Conservation (phyloP, 1,140 invertebrate genomes). For the Druon quercuslanigerum region DNA sequence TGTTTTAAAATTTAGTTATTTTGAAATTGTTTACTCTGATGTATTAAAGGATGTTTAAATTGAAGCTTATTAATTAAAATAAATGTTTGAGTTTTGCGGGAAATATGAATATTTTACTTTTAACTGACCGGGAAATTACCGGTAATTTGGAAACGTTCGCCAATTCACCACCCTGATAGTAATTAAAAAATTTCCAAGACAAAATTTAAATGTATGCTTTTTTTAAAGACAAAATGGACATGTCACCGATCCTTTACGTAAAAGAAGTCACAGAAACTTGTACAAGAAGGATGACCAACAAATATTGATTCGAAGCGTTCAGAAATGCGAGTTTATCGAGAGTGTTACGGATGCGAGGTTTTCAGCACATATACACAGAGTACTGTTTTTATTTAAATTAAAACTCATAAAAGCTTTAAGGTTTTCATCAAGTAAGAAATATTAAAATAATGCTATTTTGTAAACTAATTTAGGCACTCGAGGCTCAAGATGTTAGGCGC, state of each 20-base stretch:
- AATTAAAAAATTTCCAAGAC: not conserved
- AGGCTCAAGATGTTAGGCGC: constrained; percentile 39
- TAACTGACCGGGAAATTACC: too few relatives aligned
- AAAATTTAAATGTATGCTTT: not conserved
- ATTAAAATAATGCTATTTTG: constrained; percentile 31
- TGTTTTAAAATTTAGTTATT: too few relatives aligned
- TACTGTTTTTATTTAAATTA: constrained; percentile 40
- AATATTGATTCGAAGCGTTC: constrained; percentile 60
- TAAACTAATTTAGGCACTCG: constrained; percentile 47
- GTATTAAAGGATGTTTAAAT: too few relatives aligned
- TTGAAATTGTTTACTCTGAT: too few relatives aligned
- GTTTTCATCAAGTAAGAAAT: constrained; percentile 28
- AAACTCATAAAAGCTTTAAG: not conserved
- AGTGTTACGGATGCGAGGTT: constrained; percentile 56
- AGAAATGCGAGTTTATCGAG: constrained; percentile 50
- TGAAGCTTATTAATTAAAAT: too few relatives aligned
- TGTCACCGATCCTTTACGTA: not conserved
- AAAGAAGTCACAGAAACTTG: constrained; percentile 4
- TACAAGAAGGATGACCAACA: constrained; percentile 53
- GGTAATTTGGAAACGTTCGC: too few relatives aligned
- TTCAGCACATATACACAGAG: constrained; percentile 59
- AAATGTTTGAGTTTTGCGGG: too few relatives aligned
- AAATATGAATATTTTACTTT: too few relatives aligned
- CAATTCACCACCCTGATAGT: too few relatives aligned
- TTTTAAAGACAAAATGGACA: not conserved